Percentiles rank a stretch among this genome's conserved stretches.
Conservation (phyloP, 2,888 invertebrate species). For the Trachelus tabidus region DNA sequence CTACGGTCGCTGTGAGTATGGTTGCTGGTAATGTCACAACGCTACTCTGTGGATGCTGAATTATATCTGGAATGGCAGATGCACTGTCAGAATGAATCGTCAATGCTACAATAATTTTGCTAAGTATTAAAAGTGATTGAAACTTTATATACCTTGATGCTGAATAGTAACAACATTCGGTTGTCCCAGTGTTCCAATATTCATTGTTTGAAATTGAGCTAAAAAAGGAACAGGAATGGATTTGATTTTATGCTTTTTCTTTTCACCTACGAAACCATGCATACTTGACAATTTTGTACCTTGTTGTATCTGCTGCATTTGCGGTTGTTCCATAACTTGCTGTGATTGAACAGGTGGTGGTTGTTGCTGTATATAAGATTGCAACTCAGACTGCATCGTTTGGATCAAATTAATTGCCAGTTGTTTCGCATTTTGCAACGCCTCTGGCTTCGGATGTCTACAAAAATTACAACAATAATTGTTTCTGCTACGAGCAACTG, state of each 20-base stretch:
- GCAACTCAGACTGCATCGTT: constrained; percentile 75
- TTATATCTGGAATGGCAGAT: constrained; percentile 51
- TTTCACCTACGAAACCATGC: neutral
- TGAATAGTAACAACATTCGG: constrained; percentile 64
- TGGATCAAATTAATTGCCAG: constrained; percentile 82
- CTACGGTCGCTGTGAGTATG: constrained; percentile 62
- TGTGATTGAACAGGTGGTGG: constrained; percentile 63
- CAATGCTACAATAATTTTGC: neutral
- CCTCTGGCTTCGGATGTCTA: constrained; percentile 77
- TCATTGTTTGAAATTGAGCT: constrained; percentile 66
- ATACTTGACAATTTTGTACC: constrained; percentile 34
- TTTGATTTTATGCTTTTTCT: neutral
- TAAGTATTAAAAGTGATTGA: neutral
- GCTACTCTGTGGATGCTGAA: constrained; percentile 62
- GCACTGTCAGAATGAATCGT: neutral
- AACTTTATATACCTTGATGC: constrained; percentile 56
- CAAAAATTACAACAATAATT: constrained; percentile 24
- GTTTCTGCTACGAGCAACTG: constrained; percentile 8
- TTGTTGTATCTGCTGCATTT: constrained; percentile 61
- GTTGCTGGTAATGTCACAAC: constrained; percentile 60
- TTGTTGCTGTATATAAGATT: constrained; percentile 66
- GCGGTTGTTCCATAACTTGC: constrained; percentile 62
- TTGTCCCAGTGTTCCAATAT: constrained; percentile 61
- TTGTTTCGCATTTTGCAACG: constrained; percentile 77
- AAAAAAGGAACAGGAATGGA: constrained; percentile 19